Base-by-base conservation (phyloP, 1,140 invertebrate species). In the Ceratoteleas bidentatus region DNA sequence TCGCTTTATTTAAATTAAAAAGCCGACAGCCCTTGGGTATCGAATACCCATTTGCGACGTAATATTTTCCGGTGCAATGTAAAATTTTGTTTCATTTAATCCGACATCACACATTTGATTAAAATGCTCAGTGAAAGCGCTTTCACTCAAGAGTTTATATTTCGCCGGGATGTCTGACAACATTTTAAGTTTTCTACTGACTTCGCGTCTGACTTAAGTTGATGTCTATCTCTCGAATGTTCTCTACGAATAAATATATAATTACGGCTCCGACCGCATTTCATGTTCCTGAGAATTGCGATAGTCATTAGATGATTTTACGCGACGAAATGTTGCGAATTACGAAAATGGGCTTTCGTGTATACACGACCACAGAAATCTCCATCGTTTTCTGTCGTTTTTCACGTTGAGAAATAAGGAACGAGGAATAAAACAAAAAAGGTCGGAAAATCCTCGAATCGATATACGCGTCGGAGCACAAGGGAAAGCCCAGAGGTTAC, bases 381-480 rank as follows among this genome's bases (percentile, higher is more conserved):
- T 69, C 38, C 24, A 64, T 77, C 49, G 10, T 54, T 64, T 58
- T 64, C 54, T 72, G 60, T 72, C 66, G 45, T n/a, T 68, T 72
- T 38, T 11, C 5, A 47, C 34, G 60, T 60, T 52, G 65, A 53
- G 72, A 79, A 73, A 69, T 62, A 73, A 74, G 24, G 62, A 53
- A 36, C 52, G 43, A 64, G 43, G 11, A 73, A 50, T 49, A 66
- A 69, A 69, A 80, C 61, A 80, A 80, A 80, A 74, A 69, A 64
- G 45, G 49, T 61, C 38, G 34, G 50, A 83, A 78, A 83, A 83
- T 83, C 74, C 64, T 69, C 57, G 73, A 76, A 82, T 82, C 79
- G 79, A 82, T 82, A 76, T 72, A 77, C 56, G 74, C 74, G 64
- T 81, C 64, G 69, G 60, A 83, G 80, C 61, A 75, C 56, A 49